Evolutionary conservation across 2,113 vertebrate genomes (phyloP).

Genomic region (Furnarius figulus): DNA sequence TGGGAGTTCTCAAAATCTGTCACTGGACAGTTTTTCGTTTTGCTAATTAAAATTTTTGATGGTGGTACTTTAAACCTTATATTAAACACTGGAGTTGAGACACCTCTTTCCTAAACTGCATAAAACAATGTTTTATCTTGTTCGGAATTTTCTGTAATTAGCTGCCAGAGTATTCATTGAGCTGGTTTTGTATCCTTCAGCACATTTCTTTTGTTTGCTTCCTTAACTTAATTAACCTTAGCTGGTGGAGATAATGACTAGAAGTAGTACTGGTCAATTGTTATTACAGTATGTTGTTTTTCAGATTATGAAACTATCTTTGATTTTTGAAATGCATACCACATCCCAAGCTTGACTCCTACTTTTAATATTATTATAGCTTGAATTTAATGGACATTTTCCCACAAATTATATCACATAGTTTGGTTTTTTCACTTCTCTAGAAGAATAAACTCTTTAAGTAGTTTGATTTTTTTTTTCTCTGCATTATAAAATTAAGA

Average conservation of each 20-base stretch:
- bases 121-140: neutral
- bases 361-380: neutral
- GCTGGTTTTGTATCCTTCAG: neutral
- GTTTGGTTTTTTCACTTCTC: neutral
- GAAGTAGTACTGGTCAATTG: neutral
- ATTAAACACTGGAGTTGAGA: neutral
- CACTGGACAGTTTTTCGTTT: neutral
- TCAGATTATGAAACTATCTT: neutral
- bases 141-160: neutral
- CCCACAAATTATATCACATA: neutral
- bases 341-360: neutral
- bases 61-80: neutral
- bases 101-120: neutral
- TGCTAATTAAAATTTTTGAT: neutral
- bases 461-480: neutral
- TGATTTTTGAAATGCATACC: neutral
- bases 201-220: neutral
- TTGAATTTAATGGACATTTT: neutral
- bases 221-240: neutral
- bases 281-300: neutral
- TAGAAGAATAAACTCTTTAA: neutral
- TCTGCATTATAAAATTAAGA: neutral
- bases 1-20: neutral
- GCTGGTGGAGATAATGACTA: neutral
- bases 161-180: neutral